phyloP scores from a whole-genome alignment of 2,113 vertebrate species.

The Pachyramphus minor region DNA sequence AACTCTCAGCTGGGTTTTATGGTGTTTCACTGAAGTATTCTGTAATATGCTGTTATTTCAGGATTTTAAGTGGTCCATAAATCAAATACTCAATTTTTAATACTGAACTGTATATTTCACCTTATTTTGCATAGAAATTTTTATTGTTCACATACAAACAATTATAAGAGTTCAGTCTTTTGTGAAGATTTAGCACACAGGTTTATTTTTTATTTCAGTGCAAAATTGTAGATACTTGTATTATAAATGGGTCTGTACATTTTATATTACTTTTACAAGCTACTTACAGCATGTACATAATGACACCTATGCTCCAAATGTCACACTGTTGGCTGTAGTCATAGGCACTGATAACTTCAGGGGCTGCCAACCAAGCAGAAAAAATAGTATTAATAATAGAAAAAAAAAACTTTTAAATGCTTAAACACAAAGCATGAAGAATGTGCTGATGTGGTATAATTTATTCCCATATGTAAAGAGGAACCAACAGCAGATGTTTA shows the following conservation, averaged over 20 bases:
- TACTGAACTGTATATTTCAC: not conserved
- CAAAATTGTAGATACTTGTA: conserved; percentile 29
- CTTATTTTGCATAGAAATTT: not conserved
- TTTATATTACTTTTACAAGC: conserved; percentile 64
- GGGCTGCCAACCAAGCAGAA: conserved; percentile 82
- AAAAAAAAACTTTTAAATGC: conserved; percentile 71
- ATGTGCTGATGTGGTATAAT: conserved; percentile 73
- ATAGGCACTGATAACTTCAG: conserved; percentile 86
- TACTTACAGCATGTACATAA: conserved; percentile 93
- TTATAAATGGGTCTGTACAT: conserved; percentile 33
- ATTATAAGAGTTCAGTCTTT: not conserved
- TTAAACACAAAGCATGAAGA: conserved; percentile 72
- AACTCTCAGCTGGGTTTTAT: not conserved
- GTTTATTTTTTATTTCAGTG: conserved; percentile 5
- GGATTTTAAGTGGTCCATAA: not conserved
- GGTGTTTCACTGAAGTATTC: not conserved
- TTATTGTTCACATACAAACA: not conserved
- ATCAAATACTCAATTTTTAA: not conserved
- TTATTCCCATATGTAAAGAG: conserved; percentile 70
- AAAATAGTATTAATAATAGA: conserved; percentile 78
- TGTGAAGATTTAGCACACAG: not conserved
- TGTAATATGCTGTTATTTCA: not conserved
- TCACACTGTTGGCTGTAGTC: conserved; percentile 89
- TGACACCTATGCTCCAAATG: conserved; percentile 89
- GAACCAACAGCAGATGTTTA: conserved; percentile 74